Base-by-base conservation (phyloP, 2,797 vertebrate genomes). In the Malacoraja senta region DNA sequence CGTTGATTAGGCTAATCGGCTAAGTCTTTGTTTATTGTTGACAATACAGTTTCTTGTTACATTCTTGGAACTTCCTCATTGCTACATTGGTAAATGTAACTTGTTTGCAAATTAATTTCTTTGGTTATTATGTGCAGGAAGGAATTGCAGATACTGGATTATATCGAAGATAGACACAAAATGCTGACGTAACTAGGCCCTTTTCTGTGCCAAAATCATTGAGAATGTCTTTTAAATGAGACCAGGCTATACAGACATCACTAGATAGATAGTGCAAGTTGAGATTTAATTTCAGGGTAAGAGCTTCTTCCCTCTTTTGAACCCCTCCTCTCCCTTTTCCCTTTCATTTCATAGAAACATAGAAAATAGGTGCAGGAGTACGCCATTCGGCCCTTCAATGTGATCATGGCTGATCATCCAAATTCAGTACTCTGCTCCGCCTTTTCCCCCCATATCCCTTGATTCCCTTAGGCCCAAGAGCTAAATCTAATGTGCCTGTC, bases 271-370 rank as follows among this genome's bases (percentile, higher is more conserved):
- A 68, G 68, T 88, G 84, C 2, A 35, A 29, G 83, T 86, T 29
- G n/a, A 58, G 83, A 29, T 86, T 86, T 88, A 68, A 88, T 88
- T 63, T 58, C 32, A 63, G 65, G n/a, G 84, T n/a, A 88, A 88
- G 61, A 88, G 38, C 84, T 68, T 53, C 44, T 53, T 53, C 15
- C 35, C 6, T 86, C 7, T 86, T 63, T 86, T 86, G 63, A 63
- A 86, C 61, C n/a, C 13, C 0, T 32, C 61, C 63, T 15, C 58
- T 63, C 29, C 24, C 21, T 29, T 58, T 84, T 80, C 79, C 44
- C 44, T 65, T 76, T 72, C 26, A 74, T 93, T 93, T 61, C 71
- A 53, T 53, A 53, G 44, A 6, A 53, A 53, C 4, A 6, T 53
- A 53, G 44, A 53, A 53, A 53, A 53, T 53, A 53, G 44, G 44